Evolutionary conservation across 2,888 invertebrate species (phyloP).

Genomic region (Plebejus argus): DNA sequence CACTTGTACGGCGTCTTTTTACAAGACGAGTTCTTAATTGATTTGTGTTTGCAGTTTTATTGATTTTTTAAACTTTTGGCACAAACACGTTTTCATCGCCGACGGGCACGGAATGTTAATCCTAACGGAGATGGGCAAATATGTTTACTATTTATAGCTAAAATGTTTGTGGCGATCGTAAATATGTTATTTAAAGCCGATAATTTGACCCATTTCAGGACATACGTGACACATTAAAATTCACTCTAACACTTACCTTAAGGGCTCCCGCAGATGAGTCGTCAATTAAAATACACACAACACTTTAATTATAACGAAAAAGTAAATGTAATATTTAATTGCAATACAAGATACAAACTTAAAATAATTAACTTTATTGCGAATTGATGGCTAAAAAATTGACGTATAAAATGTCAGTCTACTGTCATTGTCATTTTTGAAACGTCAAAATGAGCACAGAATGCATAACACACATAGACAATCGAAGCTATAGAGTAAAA

Average conservation of each 20-base stretch:
- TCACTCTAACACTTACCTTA: conserved; percentile 6
- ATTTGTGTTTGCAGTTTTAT: conserved; percentile 14
- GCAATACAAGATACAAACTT: conserved; percentile 4
- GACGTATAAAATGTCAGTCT: conserved; percentile 12
- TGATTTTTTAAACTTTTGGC: conserved; percentile 24
- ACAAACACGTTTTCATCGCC: background rate
- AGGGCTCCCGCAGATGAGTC: background rate
- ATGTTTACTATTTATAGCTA: conserved; percentile 22
- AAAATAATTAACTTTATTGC: conserved; percentile 17
- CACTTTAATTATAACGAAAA: background rate
- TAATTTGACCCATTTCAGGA: conserved; percentile 28
- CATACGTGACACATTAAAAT: conserved; percentile 8
- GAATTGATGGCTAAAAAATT: conserved; percentile 21
- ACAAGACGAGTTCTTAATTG: background rate
- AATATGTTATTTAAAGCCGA: background rate
- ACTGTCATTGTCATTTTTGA: background rate
- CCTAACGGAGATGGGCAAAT: background rate
- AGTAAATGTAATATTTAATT: background rate
- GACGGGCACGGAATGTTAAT: background rate
- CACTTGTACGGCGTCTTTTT: background rate
- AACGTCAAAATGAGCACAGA: background rate
- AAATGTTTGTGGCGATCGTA: background rate
- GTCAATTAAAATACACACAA: background rate
- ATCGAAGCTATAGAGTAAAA: background rate
- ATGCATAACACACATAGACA: background rate